Conservation (phyloP, 92 coral and sea anemone species). For the Actinernus sp. region DNA sequence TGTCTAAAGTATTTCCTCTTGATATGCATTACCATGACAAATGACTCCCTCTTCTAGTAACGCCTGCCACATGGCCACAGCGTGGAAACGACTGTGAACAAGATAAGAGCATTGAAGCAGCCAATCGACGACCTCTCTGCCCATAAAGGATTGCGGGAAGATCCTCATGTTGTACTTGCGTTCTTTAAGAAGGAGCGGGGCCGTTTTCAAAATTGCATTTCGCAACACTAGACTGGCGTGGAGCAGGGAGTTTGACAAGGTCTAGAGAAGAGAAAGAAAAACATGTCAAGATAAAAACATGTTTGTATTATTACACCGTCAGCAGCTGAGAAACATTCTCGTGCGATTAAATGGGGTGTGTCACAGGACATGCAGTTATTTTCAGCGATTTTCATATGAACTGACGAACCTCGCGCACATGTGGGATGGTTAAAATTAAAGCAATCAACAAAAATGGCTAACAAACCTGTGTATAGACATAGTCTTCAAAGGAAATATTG, state of each 20-base stretch:
- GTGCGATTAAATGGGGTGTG: too few species aligned
- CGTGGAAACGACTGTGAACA: slow-evolving; percentile 85
- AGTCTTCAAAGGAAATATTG: too few species aligned
- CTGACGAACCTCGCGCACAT: too few species aligned
- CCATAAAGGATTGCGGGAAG: slow-evolving; percentile 65
- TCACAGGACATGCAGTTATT: too few species aligned
- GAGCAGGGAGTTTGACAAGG: slow-evolving; percentile 32
- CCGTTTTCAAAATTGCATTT: slow-evolving; percentile 20
- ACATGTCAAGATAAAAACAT: background rate
- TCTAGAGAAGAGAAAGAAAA: slow-evolving; percentile 3
- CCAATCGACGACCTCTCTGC: slow-evolving; percentile 83
- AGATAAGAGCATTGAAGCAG: slow-evolving; percentile 51
- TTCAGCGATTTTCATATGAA: too few species aligned
- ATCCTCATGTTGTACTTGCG: slow-evolving; percentile 37
- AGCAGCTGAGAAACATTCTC: too few species aligned
- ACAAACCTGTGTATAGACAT: too few species aligned
- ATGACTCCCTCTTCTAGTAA: slow-evolving; percentile 75
- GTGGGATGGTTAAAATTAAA: too few species aligned
- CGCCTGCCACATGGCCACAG: slow-evolving; percentile 76
- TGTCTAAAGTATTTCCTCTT: too few species aligned
- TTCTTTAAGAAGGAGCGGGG: slow-evolving; percentile 69
- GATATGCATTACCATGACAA: slow-evolving; percentile 65
- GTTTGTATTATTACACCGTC: too few species aligned
- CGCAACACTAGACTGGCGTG: slow-evolving; percentile 69
- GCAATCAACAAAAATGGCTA: too few species aligned